Percentiles rank a stretch among this genome's conserved stretches.
Conservation (phyloP, 2,113 vertebrate species). For the Scopus umbretta region DNA sequence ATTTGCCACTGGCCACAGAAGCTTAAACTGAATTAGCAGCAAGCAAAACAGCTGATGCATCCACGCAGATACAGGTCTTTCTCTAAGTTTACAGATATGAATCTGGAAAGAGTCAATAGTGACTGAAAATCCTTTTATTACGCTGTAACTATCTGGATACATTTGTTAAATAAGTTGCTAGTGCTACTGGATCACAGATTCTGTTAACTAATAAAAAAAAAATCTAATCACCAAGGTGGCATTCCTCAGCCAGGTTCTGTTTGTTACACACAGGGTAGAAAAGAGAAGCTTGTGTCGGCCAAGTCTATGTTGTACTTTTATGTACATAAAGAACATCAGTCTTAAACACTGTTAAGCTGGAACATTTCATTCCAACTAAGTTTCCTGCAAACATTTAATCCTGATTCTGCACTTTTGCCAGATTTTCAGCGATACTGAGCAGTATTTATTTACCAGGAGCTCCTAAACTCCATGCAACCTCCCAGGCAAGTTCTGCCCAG, state of each 20-base stretch:
- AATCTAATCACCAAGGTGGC: background rate
- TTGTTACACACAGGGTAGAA: background rate
- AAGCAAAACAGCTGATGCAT: background rate
- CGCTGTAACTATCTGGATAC: background rate
- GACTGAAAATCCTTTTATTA: background rate
- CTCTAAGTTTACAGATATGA: background rate
- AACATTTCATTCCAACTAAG: slow-evolving; percentile 31
- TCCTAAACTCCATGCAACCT: background rate
- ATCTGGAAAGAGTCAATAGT: background rate
- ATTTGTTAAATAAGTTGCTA: background rate
- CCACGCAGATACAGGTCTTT: background rate
- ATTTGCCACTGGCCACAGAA: background rate
- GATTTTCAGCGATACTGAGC: background rate
- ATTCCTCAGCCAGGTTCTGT: background rate
- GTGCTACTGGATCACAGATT: background rate
- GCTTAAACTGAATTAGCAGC: background rate
- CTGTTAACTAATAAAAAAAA: background rate
- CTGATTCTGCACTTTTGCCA: background rate
- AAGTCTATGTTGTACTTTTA: background rate
- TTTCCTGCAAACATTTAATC: slow-evolving; percentile 28
- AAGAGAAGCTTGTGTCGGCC: background rate
- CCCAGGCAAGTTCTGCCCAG: background rate
- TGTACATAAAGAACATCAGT: background rate
- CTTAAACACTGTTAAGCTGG: background rate
- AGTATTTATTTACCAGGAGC: background rate